Percentiles rank a stretch among this genome's conserved stretches.
Evolutionary conservation across 1,140 invertebrate species (phyloP).

Genomic region (Scaptomyza hsui): DNA sequence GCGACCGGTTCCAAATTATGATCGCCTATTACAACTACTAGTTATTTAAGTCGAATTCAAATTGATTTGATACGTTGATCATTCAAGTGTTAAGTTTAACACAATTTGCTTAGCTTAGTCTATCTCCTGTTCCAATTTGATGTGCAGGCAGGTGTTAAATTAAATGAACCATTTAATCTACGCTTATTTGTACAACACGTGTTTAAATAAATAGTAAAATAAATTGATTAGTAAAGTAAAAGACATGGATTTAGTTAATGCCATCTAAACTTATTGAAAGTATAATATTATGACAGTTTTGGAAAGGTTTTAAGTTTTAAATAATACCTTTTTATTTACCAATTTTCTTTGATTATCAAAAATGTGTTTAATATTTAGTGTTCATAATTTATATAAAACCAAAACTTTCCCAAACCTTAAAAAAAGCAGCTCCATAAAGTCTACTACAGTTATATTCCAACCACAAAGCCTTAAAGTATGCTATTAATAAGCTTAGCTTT

Average conservation of each 20-base stretch:
- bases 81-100: conserved; percentile 38
- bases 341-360: too few species aligned
- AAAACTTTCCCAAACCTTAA: too few species aligned
- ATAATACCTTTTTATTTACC: too few species aligned
- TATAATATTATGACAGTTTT: too few species aligned
- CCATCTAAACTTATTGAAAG: too few species aligned
- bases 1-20: conserved; percentile 46
- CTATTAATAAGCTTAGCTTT: not conserved
- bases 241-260: too few species aligned
- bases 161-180: conserved; percentile 2
- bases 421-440: not conserved
- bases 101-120: conserved; percentile 46
- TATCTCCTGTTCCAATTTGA: conserved; percentile 7
- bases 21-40: conserved; percentile 48
- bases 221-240: too few species aligned
- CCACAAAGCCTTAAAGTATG: conserved; percentile 29
- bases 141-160: conserved; percentile 4
- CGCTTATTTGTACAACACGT: conserved; percentile 13
- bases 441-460: not conserved
- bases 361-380: too few species aligned
- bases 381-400: too few species aligned
- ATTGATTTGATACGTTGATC: conserved; percentile 62
- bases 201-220: not conserved
- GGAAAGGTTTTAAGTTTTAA: too few species aligned
- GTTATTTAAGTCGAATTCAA: conserved; percentile 62